Percentiles rank a stretch among this genome's conserved stretches.
These are phyloP conservation scores for Ephestia elutella DNA, from an alignment of 1,140 invertebrate species.

Conservation along the genomic window DNA sequence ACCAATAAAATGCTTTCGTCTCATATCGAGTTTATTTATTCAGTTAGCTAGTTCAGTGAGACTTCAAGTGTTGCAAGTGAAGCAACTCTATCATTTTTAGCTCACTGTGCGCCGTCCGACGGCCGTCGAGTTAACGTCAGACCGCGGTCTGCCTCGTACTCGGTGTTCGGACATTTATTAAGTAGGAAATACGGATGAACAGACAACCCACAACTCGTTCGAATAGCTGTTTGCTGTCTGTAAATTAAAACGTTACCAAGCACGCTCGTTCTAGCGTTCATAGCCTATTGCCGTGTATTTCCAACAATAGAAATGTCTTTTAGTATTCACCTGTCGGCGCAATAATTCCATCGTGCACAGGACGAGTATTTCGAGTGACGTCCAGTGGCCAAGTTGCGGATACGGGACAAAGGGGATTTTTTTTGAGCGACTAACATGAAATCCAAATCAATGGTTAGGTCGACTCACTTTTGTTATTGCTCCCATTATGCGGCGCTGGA, in stretches of 20 bases:
- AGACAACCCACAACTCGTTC: conserved; percentile 20
- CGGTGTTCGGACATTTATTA: conserved; percentile 51
- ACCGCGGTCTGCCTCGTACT: conserved; percentile 22
- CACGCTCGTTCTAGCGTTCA: conserved; percentile 12
- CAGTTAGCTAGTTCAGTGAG: conserved; percentile 17
- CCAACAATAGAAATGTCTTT: conserved; percentile 38
- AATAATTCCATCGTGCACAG: conserved; percentile 47
- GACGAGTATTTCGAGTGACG: conserved; percentile 44
- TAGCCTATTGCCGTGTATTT: conserved; percentile 6
- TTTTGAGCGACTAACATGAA: conserved; percentile 55
- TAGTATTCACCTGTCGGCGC: conserved; percentile 55
- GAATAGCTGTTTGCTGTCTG: conserved; percentile 18
- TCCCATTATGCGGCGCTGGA: conserved; percentile 52
- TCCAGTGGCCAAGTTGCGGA: conserved; percentile 48
- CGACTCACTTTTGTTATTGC: conserved; percentile 64
- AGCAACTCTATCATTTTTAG: conserved; percentile 53
- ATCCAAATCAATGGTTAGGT: conserved; percentile 69
- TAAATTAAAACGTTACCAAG: conserved; percentile 16
- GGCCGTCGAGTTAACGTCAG: conserved; percentile 57
- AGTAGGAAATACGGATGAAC: conserved; percentile 44
- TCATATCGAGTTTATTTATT: not conserved
- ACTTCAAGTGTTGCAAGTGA: conserved; percentile 24
- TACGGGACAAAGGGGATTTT: conserved; percentile 57
- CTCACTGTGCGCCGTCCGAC: conserved; percentile 35
- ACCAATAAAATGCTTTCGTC: too few species aligned